Evolutionary conservation across 2,888 invertebrate genomes (phyloP), one percentile per base, ranked within the genome.

Genomic region (Lottia scabra): DNA sequence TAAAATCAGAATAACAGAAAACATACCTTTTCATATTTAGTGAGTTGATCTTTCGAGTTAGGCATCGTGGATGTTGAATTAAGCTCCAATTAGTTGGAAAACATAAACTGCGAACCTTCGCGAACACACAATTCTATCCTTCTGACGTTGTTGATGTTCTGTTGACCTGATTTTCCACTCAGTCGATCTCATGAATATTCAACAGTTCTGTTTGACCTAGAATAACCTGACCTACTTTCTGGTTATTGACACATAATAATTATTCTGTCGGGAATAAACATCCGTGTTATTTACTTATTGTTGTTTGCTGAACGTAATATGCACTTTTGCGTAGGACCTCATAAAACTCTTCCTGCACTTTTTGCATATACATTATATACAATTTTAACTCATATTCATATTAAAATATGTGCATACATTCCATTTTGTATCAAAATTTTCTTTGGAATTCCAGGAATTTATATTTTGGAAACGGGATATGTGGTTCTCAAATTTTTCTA

Each of bases 21-120:
- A 71, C 81, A 48, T 74, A 84, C 84, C 81, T 84, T 84, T 76
- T 84, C 82, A 81, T 84, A 84, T 73, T 81, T 84, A 56, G 74
- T 80, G 27, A 84, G 73, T 72, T 81, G 81, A 38, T 83, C 84
- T 64, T 79, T 80, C 12, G 81, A 81, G 13, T 80, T 77, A 64
- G 84, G 84, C 84, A 84, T 84, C 48, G 26, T 68, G 71, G 3
- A 46, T 26, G 66, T 13, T 12, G 10, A 8, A 19, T 10, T 30
- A 15, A 30, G 30, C 3, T 30, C 30, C 30, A 30, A 30, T 2
- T 30, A 2, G 30, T 30, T 30, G 30, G 30, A 30, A 4, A 30
- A 30, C 30, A 30, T 5, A 30, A 30, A 30, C 5, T 56, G n/a
- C 19, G 56, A 56, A 56, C n/a, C 56, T 56, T 19, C 19, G n/a